Evolutionary conservation across 2,888 invertebrate species (phyloP).

Genomic region (Entomobrya proxima): DNA sequence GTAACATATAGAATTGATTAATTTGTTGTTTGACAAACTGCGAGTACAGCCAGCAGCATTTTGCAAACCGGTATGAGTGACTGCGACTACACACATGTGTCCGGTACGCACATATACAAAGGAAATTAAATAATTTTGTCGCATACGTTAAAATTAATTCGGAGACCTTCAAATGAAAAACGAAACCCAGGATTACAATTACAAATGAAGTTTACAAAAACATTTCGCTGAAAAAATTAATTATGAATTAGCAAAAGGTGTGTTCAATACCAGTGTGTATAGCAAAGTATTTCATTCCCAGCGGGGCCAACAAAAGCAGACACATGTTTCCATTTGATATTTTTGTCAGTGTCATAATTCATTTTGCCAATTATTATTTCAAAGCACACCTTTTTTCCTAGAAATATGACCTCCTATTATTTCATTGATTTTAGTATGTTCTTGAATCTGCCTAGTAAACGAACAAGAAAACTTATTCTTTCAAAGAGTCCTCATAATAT

Average conservation of each 20-base stretch:
- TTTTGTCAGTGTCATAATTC: not conserved
- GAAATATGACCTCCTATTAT: not conserved
- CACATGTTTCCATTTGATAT: no score
- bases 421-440: not conserved
- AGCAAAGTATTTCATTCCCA: no score
- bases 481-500: not conserved
- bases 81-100: no score
- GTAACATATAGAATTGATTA: not conserved
- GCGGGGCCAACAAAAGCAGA: no score
- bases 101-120: no score
- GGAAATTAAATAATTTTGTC: not conserved
- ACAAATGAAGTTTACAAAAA: not conserved
- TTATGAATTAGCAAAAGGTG: constrained; percentile 9
- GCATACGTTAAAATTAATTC: not conserved
- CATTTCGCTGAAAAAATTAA: not conserved
- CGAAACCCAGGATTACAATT: not conserved
- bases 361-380: not conserved
- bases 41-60: no score
- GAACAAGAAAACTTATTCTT: not conserved
- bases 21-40: no score
- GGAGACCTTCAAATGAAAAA: not conserved
- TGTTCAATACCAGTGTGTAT: not conserved
- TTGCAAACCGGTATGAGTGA: no score
- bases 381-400: not conserved
- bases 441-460: not conserved